These are phyloP conservation scores for Mystacornis crossleyi DNA, from an alignment of 2,113 vertebrate species.

Conservation along the genomic window DNA sequence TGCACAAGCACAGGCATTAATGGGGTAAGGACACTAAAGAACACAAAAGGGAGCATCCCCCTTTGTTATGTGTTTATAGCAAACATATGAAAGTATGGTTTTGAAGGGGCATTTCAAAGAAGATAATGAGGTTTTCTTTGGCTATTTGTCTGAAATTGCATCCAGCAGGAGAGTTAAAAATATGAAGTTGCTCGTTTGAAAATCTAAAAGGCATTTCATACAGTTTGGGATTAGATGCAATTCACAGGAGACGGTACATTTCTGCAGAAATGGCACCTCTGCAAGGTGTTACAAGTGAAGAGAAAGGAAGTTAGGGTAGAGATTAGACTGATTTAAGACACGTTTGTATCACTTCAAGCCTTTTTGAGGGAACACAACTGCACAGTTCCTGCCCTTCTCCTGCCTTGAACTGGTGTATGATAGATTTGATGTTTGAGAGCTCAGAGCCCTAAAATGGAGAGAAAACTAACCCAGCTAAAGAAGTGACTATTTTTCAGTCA, in stretches of 20 bases:
- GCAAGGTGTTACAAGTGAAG: not conserved
- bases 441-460: not conserved
- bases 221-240: not conserved
- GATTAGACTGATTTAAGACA: not conserved
- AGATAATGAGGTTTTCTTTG: not conserved
- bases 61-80: not conserved
- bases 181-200: not conserved
- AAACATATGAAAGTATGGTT: not conserved
- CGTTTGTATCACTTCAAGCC: not conserved
- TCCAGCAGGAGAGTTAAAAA: not conserved
- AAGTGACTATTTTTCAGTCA: not conserved
- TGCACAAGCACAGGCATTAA: not conserved
- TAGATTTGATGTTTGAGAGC: not conserved
- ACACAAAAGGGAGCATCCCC: not conserved
- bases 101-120: slow-evolving; percentile 8
- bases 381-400: not conserved
- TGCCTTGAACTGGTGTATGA: not conserved
- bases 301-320: not conserved
- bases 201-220: not conserved
- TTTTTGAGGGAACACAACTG: not conserved
- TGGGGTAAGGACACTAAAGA: not conserved
- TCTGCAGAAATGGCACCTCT: not conserved
- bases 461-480: not conserved
- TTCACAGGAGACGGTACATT: not conserved
- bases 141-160: not conserved